phyloP scores from a whole-genome alignment of 2,113 vertebrate genomes.

The Pseudonaja textilis region DNA sequence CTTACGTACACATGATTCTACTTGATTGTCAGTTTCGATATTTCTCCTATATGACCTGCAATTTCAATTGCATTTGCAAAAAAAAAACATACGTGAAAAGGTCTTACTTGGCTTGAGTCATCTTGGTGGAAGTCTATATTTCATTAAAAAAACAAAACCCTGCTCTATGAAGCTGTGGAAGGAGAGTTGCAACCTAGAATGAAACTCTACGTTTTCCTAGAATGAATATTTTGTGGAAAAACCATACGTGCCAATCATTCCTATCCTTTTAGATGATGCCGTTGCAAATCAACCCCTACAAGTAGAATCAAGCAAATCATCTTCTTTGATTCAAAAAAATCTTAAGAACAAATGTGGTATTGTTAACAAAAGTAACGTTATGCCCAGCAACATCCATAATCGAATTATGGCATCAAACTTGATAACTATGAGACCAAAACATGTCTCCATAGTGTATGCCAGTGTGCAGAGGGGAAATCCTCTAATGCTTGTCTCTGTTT shows the following conservation, averaged over 20 bases:
- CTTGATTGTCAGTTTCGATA: conserved; percentile 24
- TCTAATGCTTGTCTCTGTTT: conserved; percentile 42
- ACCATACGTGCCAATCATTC: conserved; percentile 17
- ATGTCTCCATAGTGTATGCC: conserved; percentile 5
- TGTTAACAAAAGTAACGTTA: conserved; percentile 20
- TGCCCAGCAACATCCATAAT: conserved; percentile 3
- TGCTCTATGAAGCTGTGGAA: accelerated
- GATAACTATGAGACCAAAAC: conserved; percentile 1
- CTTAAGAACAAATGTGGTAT: neutral
- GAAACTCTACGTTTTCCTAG: accelerated
- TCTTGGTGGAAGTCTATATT: accelerated
- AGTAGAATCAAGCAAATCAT: conserved; percentile 36
- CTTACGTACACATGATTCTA: neutral
- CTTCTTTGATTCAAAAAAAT: neutral
- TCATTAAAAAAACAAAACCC: accelerated
- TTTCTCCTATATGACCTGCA: neutral
- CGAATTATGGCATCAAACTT: conserved; percentile 25
- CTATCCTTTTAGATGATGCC: conserved; percentile 31
- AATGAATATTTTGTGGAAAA: neutral
- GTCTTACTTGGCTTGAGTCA: accelerated
- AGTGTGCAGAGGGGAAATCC: conserved; percentile 7
- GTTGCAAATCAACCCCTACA: neutral
- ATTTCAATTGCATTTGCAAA: accelerated
- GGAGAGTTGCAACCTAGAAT: neutral
- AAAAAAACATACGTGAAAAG: neutral